These are phyloP conservation scores for Nomada flava DNA, from an alignment of 2,888 invertebrate genomes.

Conservation along the genomic window DNA sequence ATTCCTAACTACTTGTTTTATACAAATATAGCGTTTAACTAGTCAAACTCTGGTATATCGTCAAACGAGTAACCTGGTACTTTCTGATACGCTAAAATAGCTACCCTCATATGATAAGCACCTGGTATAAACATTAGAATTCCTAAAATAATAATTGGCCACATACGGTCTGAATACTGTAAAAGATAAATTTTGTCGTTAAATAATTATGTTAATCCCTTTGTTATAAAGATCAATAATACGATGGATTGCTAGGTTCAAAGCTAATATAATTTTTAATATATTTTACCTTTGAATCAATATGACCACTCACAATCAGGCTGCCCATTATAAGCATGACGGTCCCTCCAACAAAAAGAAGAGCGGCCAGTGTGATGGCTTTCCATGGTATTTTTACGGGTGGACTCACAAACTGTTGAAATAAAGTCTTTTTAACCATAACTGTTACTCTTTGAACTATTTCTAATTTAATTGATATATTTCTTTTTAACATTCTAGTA, in stretches of 20 bases:
- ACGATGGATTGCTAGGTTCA: no score
- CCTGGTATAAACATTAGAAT: slow-evolving; percentile 96
- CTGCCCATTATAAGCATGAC: slow-evolving; percentile 91
- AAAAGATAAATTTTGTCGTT: slow-evolving; percentile 70
- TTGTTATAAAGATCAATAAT: no score
- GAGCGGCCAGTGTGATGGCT: slow-evolving; percentile 91
- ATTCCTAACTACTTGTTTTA: background rate
- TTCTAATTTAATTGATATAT: background rate
- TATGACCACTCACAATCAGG: slow-evolving; percentile 92
- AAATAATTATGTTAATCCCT: background rate
- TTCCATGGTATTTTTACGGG: slow-evolving; percentile 93
- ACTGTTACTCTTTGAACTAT: slow-evolving; percentile 6
- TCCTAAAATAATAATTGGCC: slow-evolving; percentile 95
- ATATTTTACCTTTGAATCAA: slow-evolving; percentile 88
- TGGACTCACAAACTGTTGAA: slow-evolving; percentile 86
- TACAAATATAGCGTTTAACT: slow-evolving; percentile 60
- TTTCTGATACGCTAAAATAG: slow-evolving; percentile 93
- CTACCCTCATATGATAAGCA: slow-evolving; percentile 95
- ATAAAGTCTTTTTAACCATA: background rate
- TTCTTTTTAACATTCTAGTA: background rate
- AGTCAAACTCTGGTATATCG: slow-evolving; percentile 95
- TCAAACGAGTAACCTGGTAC: slow-evolving; percentile 94
- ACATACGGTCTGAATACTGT: slow-evolving; percentile 93
- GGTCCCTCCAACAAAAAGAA: slow-evolving; percentile 92
- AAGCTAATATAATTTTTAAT: background rate